Percentiles rank a stretch among this genome's conserved stretches.
Conservation (phyloP, 2,888 invertebrate species). For the Alcis repandata region DNA sequence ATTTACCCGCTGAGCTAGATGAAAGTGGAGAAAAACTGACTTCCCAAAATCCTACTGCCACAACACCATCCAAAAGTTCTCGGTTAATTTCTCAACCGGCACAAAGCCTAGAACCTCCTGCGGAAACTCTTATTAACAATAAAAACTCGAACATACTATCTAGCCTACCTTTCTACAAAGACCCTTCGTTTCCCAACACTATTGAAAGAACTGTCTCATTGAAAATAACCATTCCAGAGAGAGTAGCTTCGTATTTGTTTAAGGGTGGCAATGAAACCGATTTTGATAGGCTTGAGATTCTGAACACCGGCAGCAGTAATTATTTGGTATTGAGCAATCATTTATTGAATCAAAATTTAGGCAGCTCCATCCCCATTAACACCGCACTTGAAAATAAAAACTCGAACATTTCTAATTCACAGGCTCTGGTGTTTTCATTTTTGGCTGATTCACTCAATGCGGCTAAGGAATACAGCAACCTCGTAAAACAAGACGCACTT, state of each 20-base stretch:
- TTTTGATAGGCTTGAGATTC: slow-evolving; percentile 74
- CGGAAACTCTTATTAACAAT: slow-evolving; percentile 53
- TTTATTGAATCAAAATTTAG: slow-evolving; percentile 53
- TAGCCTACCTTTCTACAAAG: slow-evolving; percentile 73
- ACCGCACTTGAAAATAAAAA: slow-evolving; percentile 71
- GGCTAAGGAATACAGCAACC: slow-evolving; percentile 76
- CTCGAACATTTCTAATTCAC: slow-evolving; percentile 79
- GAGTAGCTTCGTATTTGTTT: slow-evolving; percentile 75
- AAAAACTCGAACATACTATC: slow-evolving; percentile 66
- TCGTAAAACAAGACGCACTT: slow-evolving; percentile 67
- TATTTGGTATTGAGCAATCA: slow-evolving; percentile 77
- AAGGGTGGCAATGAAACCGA: slow-evolving; percentile 67
- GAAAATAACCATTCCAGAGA: slow-evolving; percentile 81
- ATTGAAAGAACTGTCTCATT: slow-evolving; percentile 80
- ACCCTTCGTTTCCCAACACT: slow-evolving; percentile 69
- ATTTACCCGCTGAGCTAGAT: slow-evolving; percentile 56
- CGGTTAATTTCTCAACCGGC: slow-evolving; percentile 65
- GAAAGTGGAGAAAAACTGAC: slow-evolving; percentile 71
- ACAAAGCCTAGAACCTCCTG: slow-evolving; percentile 69
- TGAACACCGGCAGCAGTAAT: slow-evolving; percentile 80
- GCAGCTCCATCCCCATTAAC: slow-evolving; percentile 73
- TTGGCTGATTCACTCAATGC: slow-evolving; percentile 79
- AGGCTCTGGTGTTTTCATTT: slow-evolving; percentile 80
- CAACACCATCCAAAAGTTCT: slow-evolving; percentile 59
- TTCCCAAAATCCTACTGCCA: slow-evolving; percentile 60